These are phyloP conservation scores for Agrenia bidenticulata DNA, from an alignment of 2,888 invertebrate species.

Conservation along the genomic window DNA sequence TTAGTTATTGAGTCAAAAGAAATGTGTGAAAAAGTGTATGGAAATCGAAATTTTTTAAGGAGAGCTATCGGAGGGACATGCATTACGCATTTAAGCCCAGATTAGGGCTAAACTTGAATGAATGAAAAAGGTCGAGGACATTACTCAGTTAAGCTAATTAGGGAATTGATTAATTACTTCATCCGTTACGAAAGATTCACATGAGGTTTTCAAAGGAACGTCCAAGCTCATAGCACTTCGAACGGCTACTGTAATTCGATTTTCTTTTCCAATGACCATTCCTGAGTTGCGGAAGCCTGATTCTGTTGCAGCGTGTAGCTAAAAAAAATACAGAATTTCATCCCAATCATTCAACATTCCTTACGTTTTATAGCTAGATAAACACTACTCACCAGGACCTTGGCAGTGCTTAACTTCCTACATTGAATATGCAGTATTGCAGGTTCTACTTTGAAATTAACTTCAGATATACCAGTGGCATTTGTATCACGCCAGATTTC, in stretches of 20 bases:
- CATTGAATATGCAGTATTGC: constrained; percentile 51
- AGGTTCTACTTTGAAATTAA: constrained; percentile 49
- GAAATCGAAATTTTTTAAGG: too few relatives aligned
- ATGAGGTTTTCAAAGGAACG: too few relatives aligned
- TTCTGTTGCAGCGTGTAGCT: constrained; percentile 45
- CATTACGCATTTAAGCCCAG: too few relatives aligned
- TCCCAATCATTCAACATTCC: not conserved
- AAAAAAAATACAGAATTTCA: not conserved
- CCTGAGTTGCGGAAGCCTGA: constrained; percentile 52
- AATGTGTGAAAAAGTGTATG: too few relatives aligned
- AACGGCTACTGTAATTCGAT: constrained; percentile 51
- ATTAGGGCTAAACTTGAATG: too few relatives aligned
- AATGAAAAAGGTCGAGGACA: too few relatives aligned
- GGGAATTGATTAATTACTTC: too few relatives aligned
- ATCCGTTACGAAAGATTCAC: too few relatives aligned
- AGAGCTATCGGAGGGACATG: too few relatives aligned
- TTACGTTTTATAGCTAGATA: not conserved
- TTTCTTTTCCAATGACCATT: constrained; percentile 51
- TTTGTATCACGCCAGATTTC: constrained; percentile 24
- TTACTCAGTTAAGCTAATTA: too few relatives aligned
- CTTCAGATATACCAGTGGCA: constrained; percentile 15
- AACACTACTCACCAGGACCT: constrained; percentile 34
- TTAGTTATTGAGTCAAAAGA: too few relatives aligned
- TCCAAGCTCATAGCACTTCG: constrained; percentile 48
- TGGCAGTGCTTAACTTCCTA: constrained; percentile 40